Evolutionary conservation across 2,113 vertebrate genomes (phyloP).

Genomic region (human (Homo sapiens)): GRCh38 chr4:52228001-52228500

Average conservation of each 20-base stretch:
- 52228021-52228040: background rate
- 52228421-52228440: background rate
- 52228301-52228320: background rate
- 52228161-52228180: background rate
- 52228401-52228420: background rate
- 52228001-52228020: background rate
- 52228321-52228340: background rate
- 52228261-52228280: background rate
- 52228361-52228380: background rate
- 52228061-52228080: background rate
- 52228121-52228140: background rate
- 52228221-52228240: no score
- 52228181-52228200: background rate
- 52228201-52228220: background rate
- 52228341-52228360: constrained; percentile 23
- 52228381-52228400: background rate
- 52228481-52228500: background rate
- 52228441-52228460: background rate
- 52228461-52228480: background rate
- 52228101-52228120: background rate
- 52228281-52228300: background rate
- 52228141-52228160: background rate
- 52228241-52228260: background rate
- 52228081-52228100: background rate
- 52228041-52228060: background rate